Base-by-base conservation (phyloP, 2,113 vertebrate genomes). In the Bujurquina vittata region DNA sequence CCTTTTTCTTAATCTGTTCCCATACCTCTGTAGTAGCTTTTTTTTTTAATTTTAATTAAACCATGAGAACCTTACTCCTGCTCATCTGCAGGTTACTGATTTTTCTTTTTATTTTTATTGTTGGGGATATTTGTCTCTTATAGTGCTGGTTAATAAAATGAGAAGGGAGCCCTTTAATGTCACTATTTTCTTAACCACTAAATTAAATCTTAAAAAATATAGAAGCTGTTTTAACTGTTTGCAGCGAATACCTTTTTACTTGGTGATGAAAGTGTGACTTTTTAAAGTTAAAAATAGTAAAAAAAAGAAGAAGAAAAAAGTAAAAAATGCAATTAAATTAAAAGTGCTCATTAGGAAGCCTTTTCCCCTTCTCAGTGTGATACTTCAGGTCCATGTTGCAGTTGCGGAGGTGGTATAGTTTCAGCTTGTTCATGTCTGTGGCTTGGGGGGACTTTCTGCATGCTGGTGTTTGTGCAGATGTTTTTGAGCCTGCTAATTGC, bases 211-310 rank as follows among this genome's bases (percentile, higher is more conserved):
- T 65, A 43, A 65, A 65, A 46, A 17, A 46, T 46, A 37, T 46
- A 67, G 46, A 67, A 67, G 8, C 40, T 26, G 14, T 67, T 67
- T 67, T 46, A 46, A 67, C 37, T 26, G 62, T 67, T 67, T 65
- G 22, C 17, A 67, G 17, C 26, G 23, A 67, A 46, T 67, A 67
- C 4, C 26, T 67, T 43, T 43, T 26, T 46, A 67, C 62, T 46
- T 26, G 62, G 7, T 0, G 14, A 26, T 67, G 43, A 67, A 67
- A 15, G 17, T 67, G 0, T 46, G 43, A 46, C 10, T 22, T 49
- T 17, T 52, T 52, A 52, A 33, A 33, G 7, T 52, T 7, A 6
- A 18, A 52, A 52, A 52, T 52, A 18, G 2, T 26, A 26, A 26
- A 3, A 26, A 26, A 52, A 18, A 52, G 3, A 6, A 15, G 18